Evolutionary conservation across 1,140 invertebrate species (phyloP), one percentile per base, ranked within the genome.

Genomic region (Bradynema listronoti): DNA sequence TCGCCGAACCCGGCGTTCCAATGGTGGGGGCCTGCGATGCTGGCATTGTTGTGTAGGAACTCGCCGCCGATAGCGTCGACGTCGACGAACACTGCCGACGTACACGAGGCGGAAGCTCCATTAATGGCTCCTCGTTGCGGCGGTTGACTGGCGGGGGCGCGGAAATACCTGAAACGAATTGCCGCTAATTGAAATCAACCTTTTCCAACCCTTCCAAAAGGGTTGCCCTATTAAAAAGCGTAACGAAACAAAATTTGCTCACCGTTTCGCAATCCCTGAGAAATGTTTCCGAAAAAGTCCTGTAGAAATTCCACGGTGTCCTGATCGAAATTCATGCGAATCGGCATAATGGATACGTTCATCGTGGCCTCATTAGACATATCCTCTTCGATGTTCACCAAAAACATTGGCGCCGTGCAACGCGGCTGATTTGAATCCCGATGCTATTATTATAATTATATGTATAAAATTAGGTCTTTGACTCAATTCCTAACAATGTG

Each of bases 241-340:
- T 39, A 39, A 11, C 19, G 11, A 11, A 39, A 11, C 47, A 19
- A 4, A 50, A 25, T 30, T 30, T 30, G 47, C n/a, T 50, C 47
- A 24, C 27, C 27, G 34, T 30, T 50, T 29, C 27, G 47, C 11
- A 62, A 29, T 27, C 30, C 22, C 36, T 63, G 63, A 16, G 47
- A 19, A 14, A 64, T 1, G 5, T 64, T 42, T 14, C 56, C 54
- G 24, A 56, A 47, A 50, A 72, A 72, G 33, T 72, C 70, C 25
- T 45, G 41, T 9, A 72, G 30, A 50, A 72, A 72, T 33, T 75
- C 72, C 6, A 75, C 36, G 6, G 72, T 72, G 46, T 72, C 70
- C 34, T 72, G 70, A 64, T 72, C 70, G 14, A 75, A 27, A 45
- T 72, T 72, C 4, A 72, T 33, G 22, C 72, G 58, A 22, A 72